These are phyloP conservation scores for Lonchura striata DNA, from an alignment of 2,113 vertebrate species.

Conservation along the genomic window DNA sequence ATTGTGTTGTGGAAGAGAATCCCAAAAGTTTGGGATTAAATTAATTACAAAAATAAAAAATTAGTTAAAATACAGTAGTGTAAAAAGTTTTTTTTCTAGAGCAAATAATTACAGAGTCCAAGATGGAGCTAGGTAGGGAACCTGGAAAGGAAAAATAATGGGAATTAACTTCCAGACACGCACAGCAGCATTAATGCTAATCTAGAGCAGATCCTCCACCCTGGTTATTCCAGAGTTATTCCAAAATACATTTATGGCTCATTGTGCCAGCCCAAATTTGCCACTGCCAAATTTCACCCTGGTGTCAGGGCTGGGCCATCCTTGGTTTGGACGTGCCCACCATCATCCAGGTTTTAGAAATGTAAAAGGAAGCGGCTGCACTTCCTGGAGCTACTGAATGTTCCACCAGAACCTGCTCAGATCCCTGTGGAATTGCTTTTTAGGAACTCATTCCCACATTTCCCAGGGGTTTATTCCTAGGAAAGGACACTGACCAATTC, in stretches of 20 bases:
- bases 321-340: background rate
- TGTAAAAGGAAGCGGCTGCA: background rate
- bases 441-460: background rate
- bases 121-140: background rate
- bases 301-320: background rate
- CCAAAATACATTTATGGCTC: background rate
- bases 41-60: background rate
- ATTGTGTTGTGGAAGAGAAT: background rate
- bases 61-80: background rate
- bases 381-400: background rate
- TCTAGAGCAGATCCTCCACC: background rate
- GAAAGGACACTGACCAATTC: background rate
- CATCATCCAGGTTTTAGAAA: background rate
- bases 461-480: background rate
- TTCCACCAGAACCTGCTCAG: background rate
- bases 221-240: background rate
- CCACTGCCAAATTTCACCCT: background rate
- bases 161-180: constrained; percentile 18
- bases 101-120: background rate
- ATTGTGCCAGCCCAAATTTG: background rate
- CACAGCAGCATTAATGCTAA: background rate
- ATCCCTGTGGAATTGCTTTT: background rate
- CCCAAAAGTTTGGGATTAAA: background rate
- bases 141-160: background rate
- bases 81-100: background rate